Evolutionary conservation across 2,113 vertebrate species (phyloP).

Genomic region (Chiloscyllium plagiosum): DNA sequence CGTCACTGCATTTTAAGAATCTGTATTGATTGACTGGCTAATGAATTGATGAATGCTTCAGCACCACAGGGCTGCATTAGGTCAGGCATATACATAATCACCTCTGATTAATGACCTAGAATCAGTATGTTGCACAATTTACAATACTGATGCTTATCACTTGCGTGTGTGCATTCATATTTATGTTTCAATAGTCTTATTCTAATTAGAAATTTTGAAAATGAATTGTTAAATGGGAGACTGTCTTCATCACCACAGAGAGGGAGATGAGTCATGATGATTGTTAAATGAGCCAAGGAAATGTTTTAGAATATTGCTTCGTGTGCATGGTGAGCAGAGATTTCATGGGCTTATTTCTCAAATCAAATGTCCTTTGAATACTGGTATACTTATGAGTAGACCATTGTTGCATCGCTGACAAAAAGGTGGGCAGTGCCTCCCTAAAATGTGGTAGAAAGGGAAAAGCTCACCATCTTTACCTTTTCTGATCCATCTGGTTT

Average conservation of each 20-base stretch:
- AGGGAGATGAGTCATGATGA: too few species aligned
- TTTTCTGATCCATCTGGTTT: not conserved
- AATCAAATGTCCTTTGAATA: not conserved
- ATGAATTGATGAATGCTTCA: slow-evolving; percentile 28
- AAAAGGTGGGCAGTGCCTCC: not conserved
- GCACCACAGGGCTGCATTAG: not conserved
- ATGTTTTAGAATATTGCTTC: not conserved
- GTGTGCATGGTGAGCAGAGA: not conserved
- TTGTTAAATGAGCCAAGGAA: not conserved
- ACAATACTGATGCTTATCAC: not conserved
- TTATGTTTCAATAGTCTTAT: not conserved
- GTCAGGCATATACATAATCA: slow-evolving; percentile 23
- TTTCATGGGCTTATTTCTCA: not conserved
- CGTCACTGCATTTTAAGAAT: not conserved
- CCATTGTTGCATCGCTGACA: too few species aligned
- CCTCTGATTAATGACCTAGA: slow-evolving; percentile 11
- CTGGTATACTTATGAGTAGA: not conserved
- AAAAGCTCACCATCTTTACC: not conserved
- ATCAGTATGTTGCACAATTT: not conserved
- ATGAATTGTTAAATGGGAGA: not conserved
- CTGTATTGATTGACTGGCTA: slow-evolving; percentile 27
- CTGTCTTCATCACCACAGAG: not conserved
- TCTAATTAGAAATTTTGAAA: not conserved
- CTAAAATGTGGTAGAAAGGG: not conserved
- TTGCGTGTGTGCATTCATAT: slow-evolving; percentile 20